A percentile compares a stretch with the other conserved stretches of the same genome.
These are phyloP conservation scores for Neoseiulus cucumeris DNA, from an alignment of 1,140 invertebrate genomes.

Conservation along the genomic window DNA sequence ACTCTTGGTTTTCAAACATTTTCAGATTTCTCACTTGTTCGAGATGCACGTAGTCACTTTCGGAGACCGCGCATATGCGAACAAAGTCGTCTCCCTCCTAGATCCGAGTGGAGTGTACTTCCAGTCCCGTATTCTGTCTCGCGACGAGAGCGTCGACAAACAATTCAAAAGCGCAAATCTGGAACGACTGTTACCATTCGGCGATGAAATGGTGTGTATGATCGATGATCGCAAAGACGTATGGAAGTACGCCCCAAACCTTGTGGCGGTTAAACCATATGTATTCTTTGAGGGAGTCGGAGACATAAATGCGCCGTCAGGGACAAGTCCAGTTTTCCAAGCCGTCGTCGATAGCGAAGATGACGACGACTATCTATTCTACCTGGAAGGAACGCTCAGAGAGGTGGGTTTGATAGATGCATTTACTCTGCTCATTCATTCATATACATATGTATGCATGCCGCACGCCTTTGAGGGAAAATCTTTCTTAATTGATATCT, in stretches of 20 bases:
- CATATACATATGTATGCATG: no score
- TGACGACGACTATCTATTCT: conserved; percentile 78
- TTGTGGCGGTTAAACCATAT: conserved; percentile 93
- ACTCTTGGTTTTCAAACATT: no score
- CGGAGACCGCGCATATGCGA: conserved; percentile 90
- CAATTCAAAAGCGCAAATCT: conserved; percentile 91
- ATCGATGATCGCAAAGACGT: conserved; percentile 98
- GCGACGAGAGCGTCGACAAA: conserved; percentile 91
- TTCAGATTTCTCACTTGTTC: conserved; percentile 38
- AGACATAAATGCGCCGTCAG: conserved; percentile 88
- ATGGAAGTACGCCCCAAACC: conserved; percentile 83
- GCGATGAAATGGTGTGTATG: conserved; percentile 92
- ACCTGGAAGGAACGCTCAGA: conserved; percentile 70
- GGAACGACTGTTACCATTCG: conserved; percentile 88
- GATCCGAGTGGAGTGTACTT: conserved; percentile 61
- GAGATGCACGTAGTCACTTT: conserved; percentile 97
- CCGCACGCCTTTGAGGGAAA: no score
- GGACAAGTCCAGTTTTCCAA: no score
- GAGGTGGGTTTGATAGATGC: no score
- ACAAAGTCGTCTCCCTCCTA: conserved; percentile 69
- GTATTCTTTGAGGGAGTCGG: conserved; percentile 91
- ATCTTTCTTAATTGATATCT: no score
- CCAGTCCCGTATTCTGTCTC: conserved; percentile 81
- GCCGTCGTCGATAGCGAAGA: conserved; percentile 45
- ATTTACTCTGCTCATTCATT: no score